phyloP scores from a whole-genome alignment of 2,888 invertebrate genomes.

The Nomada goodeniana region DNA sequence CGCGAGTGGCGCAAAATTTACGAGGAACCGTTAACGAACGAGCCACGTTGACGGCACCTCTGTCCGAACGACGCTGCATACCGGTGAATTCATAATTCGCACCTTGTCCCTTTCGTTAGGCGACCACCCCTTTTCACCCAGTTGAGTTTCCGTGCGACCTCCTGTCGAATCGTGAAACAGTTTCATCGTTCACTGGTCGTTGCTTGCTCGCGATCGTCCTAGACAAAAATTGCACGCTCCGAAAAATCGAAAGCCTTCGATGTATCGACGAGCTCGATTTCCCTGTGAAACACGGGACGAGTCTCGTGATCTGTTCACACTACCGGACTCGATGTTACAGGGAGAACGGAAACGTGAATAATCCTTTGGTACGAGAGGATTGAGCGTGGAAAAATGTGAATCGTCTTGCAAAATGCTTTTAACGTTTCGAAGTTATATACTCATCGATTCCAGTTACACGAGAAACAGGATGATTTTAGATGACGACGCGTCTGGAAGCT shows the following conservation, averaged over 20 bases:
- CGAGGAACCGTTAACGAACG: constrained; percentile 26
- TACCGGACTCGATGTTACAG: neutral
- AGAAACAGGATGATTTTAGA: neutral
- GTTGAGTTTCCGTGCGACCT: constrained; percentile 33
- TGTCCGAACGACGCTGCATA: constrained; percentile 4
- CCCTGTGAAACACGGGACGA: constrained; percentile 36
- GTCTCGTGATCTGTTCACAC: constrained; percentile 20
- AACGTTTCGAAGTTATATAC: neutral
- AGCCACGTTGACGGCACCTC: constrained; percentile 8
- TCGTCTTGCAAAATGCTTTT: constrained; percentile 23
- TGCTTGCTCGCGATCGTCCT: neutral
- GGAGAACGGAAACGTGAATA: constrained; percentile 10
- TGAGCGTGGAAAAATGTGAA: constrained; percentile 11
- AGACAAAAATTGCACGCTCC: neutral
- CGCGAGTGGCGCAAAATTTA: neutral
- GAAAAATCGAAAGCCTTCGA: constrained; percentile 5
- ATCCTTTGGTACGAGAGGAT: constrained; percentile 22
- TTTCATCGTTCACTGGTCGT: constrained; percentile 61
- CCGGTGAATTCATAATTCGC: constrained; percentile 74
- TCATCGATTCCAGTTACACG: constrained; percentile 8
- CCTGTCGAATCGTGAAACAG: constrained; percentile 71
- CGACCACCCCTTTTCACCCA: constrained; percentile 41
- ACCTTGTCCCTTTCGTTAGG: constrained; percentile 68
- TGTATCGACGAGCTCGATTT: constrained; percentile 35
- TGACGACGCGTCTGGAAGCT: neutral